Percentiles rank a stretch among this genome's conserved stretches.
Conservation (phyloP, 2,888 invertebrate genomes). For the Metalampra italica region DNA sequence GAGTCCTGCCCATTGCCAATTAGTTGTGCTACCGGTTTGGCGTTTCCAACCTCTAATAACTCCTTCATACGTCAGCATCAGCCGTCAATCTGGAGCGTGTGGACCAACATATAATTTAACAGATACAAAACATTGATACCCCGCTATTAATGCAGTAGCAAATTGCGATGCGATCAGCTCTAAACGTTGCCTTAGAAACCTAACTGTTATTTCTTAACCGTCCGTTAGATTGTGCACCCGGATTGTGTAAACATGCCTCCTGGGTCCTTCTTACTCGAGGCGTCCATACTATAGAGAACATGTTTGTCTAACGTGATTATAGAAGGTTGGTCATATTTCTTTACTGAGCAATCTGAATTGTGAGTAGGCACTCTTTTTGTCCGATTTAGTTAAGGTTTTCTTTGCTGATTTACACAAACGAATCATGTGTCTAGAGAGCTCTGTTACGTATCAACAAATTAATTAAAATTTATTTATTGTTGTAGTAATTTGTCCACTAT, state of each 20-base stretch:
- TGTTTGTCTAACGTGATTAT: too few relatives aligned
- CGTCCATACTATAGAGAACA: too few relatives aligned
- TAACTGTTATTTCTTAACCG: constrained; percentile 18
- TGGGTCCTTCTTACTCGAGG: too few relatives aligned
- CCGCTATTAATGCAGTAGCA: constrained; percentile 27
- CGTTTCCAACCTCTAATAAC: too few relatives aligned
- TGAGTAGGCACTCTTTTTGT: too few relatives aligned
- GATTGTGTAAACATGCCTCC: not conserved
- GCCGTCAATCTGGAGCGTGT: not conserved
- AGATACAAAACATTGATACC: constrained; percentile 9
- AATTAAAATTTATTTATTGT: not conserved
- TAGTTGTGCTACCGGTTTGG: too few relatives aligned
- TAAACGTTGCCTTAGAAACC: not conserved
- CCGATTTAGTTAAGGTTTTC: too few relatives aligned
- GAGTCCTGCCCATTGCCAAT: too few relatives aligned
- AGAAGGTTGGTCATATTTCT: too few relatives aligned
- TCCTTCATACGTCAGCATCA: not conserved
- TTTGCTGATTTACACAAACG: too few relatives aligned
- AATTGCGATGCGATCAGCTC: constrained; percentile 24
- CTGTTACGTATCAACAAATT: not conserved
- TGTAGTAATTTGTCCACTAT: not conserved
- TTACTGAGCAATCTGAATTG: too few relatives aligned
- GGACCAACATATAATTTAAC: constrained; percentile 1
- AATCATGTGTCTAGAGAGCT: too few relatives aligned
- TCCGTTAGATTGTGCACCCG: constrained; percentile 14